These are phyloP conservation scores for Polyodon spathula DNA, from an alignment of 2,113 vertebrate genomes.

Conservation along the genomic window DNA sequence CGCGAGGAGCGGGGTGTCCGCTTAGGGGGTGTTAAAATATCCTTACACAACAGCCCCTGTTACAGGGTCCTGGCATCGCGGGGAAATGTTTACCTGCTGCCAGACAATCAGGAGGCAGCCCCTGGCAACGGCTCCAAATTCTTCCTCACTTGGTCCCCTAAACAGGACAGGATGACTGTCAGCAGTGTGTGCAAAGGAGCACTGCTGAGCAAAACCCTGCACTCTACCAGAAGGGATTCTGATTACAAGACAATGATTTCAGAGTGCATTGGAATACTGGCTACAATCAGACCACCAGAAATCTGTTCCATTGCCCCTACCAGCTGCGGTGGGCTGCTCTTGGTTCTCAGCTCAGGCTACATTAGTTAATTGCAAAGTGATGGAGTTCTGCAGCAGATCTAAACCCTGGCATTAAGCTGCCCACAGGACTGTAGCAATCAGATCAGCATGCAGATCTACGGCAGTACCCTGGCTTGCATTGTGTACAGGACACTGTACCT, in stretches of 20 bases:
- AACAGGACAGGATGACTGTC: slow-evolving; percentile 55
- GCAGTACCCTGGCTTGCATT: slow-evolving; percentile 58
- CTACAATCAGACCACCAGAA: slow-evolving; percentile 47
- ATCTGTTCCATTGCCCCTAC: slow-evolving; percentile 51
- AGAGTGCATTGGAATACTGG: slow-evolving; percentile 64
- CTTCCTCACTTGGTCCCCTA: slow-evolving; percentile 70
- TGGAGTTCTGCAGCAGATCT: slow-evolving; percentile 57
- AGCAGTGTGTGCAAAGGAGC: slow-evolving; percentile 49
- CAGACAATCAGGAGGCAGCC: slow-evolving; percentile 35
- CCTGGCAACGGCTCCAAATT: slow-evolving; percentile 52
- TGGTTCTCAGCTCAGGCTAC: slow-evolving; percentile 64
- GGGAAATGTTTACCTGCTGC: slow-evolving; percentile 69
- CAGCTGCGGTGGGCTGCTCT: slow-evolving; percentile 58
- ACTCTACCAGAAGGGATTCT: slow-evolving; percentile 46
- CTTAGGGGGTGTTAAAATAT: slow-evolving; percentile 59
- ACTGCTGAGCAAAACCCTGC: slow-evolving; percentile 46
- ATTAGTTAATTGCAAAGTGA: slow-evolving; percentile 69
- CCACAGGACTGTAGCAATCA: slow-evolving; percentile 21
- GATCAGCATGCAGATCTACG: slow-evolving; percentile 60
- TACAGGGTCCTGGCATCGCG: slow-evolving; percentile 61
- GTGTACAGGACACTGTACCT: slow-evolving; percentile 62
- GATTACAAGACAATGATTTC: slow-evolving; percentile 74
- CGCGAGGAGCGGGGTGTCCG: slow-evolving; percentile 51
- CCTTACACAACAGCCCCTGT: slow-evolving; percentile 76
- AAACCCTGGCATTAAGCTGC: slow-evolving; percentile 50